These are phyloP conservation scores for Pocillopora meandrina DNA, from an alignment of 92 coral and sea anemone species.

Conservation along the genomic window DNA sequence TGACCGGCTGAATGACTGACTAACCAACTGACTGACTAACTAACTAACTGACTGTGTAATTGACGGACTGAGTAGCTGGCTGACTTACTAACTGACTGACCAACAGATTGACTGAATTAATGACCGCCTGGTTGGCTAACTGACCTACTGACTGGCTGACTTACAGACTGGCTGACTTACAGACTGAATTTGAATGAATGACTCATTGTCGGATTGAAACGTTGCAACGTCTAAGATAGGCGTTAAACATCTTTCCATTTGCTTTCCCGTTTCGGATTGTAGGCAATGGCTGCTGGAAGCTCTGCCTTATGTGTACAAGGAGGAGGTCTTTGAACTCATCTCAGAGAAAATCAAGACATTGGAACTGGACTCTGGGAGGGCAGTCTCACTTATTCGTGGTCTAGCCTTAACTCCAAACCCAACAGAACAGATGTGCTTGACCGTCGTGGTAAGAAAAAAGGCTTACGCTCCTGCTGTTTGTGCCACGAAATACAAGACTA, in stretches of 20 bases:
- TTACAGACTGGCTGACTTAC: no score
- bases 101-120: no score
- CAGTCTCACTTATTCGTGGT: conserved; percentile 39
- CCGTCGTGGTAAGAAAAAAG: conserved; percentile 20
- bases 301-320: conserved; percentile 27
- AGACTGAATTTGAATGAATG: no score
- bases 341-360: conserved; percentile 1
- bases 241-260: neutral
- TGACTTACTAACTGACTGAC: no score
- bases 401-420: conserved; percentile 17
- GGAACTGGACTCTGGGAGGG: conserved; percentile 4
- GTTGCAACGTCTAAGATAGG: no score
- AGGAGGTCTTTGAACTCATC: conserved; percentile 21
- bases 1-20: no score
- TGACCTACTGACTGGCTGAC: no score
- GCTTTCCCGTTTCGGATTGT: neutral
- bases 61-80: no score
- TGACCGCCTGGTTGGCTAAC: no score
- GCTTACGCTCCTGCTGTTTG: neutral
- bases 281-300: conserved; percentile 38
- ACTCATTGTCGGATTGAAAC: no score
- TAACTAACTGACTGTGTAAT: no score
- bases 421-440: conserved; percentile 17
- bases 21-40: no score
- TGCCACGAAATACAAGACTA: neutral